Conservation (phyloP, 2,113 vertebrate genomes). For the Lophura nycthemera region DNA sequence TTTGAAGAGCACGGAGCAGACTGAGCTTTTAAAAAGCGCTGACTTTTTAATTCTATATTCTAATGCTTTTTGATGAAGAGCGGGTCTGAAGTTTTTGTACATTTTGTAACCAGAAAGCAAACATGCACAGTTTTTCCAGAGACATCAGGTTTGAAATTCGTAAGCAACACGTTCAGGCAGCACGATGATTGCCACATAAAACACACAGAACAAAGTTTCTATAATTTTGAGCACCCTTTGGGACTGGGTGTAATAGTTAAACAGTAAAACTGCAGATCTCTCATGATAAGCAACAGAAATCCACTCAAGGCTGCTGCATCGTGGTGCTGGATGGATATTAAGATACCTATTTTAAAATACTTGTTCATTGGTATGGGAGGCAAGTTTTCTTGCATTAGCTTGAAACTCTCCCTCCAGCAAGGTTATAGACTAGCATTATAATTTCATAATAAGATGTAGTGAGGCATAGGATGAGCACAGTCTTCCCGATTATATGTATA, state of each 20-base stretch:
- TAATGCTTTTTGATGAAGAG: background rate
- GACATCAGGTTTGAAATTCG: background rate
- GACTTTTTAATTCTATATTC: background rate
- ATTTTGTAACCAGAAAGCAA: background rate
- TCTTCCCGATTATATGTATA: background rate
- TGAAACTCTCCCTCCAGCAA: conserved; percentile 43
- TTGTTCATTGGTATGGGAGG: conserved; percentile 31
- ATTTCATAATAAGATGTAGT: conserved; percentile 15
- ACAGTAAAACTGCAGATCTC: background rate
- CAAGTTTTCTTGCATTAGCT: background rate
- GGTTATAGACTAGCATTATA: conserved; percentile 14
- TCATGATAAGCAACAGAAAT: conserved; percentile 9
- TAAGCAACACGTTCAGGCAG: background rate
- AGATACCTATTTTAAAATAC: background rate
- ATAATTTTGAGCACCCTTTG: background rate
- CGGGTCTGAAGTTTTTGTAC: background rate
- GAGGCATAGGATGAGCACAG: conserved; percentile 28
- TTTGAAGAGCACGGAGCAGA: background rate
- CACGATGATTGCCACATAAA: background rate
- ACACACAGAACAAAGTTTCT: background rate
- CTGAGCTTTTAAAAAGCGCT: background rate
- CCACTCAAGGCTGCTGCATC: background rate
- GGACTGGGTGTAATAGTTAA: background rate
- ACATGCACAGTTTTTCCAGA: background rate
- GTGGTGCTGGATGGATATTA: background rate